Percentiles rank a stretch among this genome's conserved stretches.
phyloP scores from a whole-genome alignment of 92 coral and sea anemone genomes.

The Bergia sp. region DNA sequence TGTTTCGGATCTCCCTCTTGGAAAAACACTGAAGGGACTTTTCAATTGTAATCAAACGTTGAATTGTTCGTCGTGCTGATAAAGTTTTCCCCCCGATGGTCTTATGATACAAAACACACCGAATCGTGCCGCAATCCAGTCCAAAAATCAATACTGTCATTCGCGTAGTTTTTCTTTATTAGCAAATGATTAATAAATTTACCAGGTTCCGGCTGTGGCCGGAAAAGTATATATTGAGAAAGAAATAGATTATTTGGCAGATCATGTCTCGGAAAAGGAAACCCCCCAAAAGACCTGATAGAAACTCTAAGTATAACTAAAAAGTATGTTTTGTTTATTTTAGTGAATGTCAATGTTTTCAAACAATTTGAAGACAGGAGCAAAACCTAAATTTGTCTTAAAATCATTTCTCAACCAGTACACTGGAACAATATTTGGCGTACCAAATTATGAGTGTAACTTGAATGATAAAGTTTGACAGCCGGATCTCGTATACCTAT shows the following conservation, averaged over 20 bases:
- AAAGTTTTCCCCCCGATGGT: not conserved
- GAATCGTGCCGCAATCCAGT: not conserved
- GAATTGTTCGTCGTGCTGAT: not conserved
- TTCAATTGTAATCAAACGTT: not conserved
- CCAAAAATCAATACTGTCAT: not conserved
- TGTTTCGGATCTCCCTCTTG: too few relatives aligned
- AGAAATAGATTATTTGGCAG: not conserved
- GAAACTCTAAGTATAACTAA: not conserved
- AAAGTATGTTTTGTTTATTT: not conserved
- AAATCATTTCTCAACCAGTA: slow-evolving; percentile 2
- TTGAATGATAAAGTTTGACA: slow-evolving; percentile 13
- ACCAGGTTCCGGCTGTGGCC: slow-evolving; percentile 2
- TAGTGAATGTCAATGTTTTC: not conserved
- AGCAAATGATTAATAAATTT: slow-evolving; percentile 1
- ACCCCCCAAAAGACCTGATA: not conserved
- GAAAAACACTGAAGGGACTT: too few relatives aligned
- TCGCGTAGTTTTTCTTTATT: not conserved
- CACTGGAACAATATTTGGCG: not conserved
- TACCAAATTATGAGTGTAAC: not conserved
- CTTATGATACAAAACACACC: not conserved
- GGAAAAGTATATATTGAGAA: not conserved
- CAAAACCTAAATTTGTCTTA: not conserved
- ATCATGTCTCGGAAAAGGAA: not conserved
- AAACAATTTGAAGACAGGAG: not conserved
- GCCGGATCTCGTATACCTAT: not conserved